These are phyloP conservation scores for Atrina japonica DNA, from an alignment of 2,888 invertebrate genomes.

Conservation along the genomic window DNA sequence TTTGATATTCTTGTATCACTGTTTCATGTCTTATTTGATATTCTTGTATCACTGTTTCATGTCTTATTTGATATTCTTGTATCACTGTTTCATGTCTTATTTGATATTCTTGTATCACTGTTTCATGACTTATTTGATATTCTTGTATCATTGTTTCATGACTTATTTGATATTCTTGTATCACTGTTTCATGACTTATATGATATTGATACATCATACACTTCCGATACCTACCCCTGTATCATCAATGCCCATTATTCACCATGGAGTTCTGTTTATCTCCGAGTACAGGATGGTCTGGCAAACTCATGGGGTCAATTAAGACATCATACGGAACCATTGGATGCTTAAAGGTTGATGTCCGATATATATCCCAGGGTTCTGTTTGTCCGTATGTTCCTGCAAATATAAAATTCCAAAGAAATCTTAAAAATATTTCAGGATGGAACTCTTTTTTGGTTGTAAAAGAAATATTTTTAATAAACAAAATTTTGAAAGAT, in stretches of 20 bases:
- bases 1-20: too few relatives aligned
- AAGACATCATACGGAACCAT: constrained; percentile 81
- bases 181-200: constrained; percentile 7
- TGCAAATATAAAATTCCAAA: constrained; percentile 46
- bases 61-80: too few relatives aligned
- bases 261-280: constrained; percentile 63
- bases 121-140: too few relatives aligned
- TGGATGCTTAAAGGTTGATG: constrained; percentile 78
- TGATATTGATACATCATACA: not conserved
- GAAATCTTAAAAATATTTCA: not conserved
- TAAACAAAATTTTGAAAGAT: too few relatives aligned
- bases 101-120: too few relatives aligned
- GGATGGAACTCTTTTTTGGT: not conserved
- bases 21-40: too few relatives aligned
- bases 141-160: not conserved
- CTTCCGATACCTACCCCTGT: too few relatives aligned
- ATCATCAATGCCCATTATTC: too few relatives aligned
- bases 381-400: constrained; percentile 81
- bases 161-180: constrained; percentile 8
- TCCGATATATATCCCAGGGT: constrained; percentile 79
- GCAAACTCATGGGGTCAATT: constrained; percentile 79
- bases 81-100: too few relatives aligned
- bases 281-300: constrained; percentile 71
- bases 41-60: too few relatives aligned
- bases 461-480: too few relatives aligned